Percentiles rank a stretch among this genome's conserved stretches.
phyloP scores from a whole-genome alignment of 2,797 vertebrate species.

The Sebastes elongatus region DNA sequence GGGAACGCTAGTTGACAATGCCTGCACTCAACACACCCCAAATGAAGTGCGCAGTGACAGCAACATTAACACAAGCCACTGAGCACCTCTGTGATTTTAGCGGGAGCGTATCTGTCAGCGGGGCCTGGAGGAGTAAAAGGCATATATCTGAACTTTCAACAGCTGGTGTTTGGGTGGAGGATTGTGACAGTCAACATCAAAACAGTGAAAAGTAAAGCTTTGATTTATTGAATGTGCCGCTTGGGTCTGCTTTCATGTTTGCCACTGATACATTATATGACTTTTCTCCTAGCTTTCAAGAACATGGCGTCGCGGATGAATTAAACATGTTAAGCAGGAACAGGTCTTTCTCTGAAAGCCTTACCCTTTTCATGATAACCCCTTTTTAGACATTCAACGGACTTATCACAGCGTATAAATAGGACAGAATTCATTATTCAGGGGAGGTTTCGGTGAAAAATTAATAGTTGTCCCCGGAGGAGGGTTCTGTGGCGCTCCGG shows the following conservation, averaged over 20 bases:
- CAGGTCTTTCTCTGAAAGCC: slow-evolving; percentile 76
- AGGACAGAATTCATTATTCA: slow-evolving; percentile 84
- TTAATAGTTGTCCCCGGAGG: slow-evolving; percentile 80
- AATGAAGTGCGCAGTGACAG: slow-evolving; percentile 74
- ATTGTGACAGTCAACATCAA: slow-evolving; percentile 77
- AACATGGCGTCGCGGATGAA: slow-evolving; percentile 72
- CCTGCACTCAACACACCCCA: slow-evolving; percentile 61
- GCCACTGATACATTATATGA: slow-evolving; percentile 72
- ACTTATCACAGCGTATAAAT: slow-evolving; percentile 81
- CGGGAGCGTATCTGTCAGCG: slow-evolving; percentile 63
- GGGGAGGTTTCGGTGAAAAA: slow-evolving; percentile 81
- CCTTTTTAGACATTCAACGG: slow-evolving; percentile 79
- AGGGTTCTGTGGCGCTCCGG: slow-evolving; percentile 68
- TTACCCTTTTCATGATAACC: slow-evolving; percentile 79
- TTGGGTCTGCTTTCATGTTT: slow-evolving; percentile 75
- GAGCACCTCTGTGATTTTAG: slow-evolving; percentile 72
- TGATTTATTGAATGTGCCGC: slow-evolving; percentile 75
- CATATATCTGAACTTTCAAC: slow-evolving; percentile 70
- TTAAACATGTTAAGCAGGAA: slow-evolving; percentile 80
- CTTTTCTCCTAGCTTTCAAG: slow-evolving; percentile 66
- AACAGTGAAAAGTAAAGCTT: slow-evolving; percentile 70
- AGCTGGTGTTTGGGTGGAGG: slow-evolving; percentile 61
- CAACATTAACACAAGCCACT: slow-evolving; percentile 75
- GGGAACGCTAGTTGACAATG: slow-evolving; percentile 68
- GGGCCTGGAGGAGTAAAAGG: slow-evolving; percentile 65